Percentiles rank a stretch among this genome's conserved stretches.
Conservation (phyloP, 2,113 vertebrate genomes). For the Bothrops jararaca region DNA sequence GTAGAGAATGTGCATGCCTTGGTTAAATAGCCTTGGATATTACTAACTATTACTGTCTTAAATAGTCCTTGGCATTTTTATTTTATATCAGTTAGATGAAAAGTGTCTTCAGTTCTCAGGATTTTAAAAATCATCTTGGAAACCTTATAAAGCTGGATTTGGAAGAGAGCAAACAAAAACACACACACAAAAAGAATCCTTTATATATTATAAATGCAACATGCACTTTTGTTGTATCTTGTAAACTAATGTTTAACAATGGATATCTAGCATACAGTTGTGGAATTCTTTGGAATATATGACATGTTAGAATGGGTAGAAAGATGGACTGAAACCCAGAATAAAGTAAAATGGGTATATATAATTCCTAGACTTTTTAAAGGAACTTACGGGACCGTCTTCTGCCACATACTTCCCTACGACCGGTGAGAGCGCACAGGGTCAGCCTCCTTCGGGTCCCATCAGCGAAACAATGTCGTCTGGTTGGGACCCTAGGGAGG, state of each 20-base stretch:
- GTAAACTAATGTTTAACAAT: not conserved
- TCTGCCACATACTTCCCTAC: no score
- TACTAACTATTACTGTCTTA: not conserved
- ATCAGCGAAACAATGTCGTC: no score
- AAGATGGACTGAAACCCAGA: not conserved
- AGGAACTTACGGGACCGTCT: no score
- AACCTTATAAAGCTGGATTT: no score
- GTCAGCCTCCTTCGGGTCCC: no score
- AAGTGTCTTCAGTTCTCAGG: not conserved
- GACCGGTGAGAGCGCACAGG: no score
- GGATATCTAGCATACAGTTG: not conserved
- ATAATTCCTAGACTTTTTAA: not conserved
- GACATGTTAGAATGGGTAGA: not conserved
- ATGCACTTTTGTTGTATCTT: not conserved
- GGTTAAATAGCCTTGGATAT: not conserved
- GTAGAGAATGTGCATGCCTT: no score
- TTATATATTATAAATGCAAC: not conserved
- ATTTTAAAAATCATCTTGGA: not conserved
- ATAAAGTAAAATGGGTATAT: not conserved
- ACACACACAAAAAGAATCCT: not conserved
- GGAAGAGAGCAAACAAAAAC: not conserved
- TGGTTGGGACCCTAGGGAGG: no score
- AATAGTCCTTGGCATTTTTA: not conserved
- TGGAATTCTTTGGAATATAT: not conserved
- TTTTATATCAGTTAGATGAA: not conserved